A percentile compares a stretch with the other conserved stretches of the same genome.
Evolutionary conservation across 2,113 vertebrate species (phyloP).

Genomic region (Urocynchramus pylzowi): DNA sequence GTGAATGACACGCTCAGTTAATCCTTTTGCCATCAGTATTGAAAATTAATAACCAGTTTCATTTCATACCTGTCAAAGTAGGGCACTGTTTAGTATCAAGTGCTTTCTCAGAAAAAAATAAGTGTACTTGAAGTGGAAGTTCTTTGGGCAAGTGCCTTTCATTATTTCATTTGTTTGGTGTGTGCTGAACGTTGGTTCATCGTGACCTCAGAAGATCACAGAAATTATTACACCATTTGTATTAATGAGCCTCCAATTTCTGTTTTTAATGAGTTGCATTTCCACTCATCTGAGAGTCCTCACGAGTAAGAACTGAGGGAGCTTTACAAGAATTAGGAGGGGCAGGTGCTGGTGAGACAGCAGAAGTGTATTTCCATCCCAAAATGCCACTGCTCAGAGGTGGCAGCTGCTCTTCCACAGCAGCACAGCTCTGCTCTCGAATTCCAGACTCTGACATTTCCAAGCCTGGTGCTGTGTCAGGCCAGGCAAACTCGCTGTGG

Average conservation of each 20-base stretch:
- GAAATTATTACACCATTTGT: background rate
- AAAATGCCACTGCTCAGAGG: background rate
- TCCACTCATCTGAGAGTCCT: background rate
- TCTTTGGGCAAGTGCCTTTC: background rate
- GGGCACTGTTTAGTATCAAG: background rate
- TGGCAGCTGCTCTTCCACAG: background rate
- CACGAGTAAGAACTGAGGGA: background rate
- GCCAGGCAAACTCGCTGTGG: background rate
- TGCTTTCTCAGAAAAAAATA: background rate
- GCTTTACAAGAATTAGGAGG: background rate
- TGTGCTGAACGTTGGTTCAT: background rate
- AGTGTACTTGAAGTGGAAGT: background rate
- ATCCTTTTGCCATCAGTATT: background rate
- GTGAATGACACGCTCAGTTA: background rate
- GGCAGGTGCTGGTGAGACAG: background rate
- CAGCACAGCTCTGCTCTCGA: background rate
- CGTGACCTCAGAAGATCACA: background rate
- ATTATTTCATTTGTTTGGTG: background rate
- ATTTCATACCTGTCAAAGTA: background rate
- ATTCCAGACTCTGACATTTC: background rate
- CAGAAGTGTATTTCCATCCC: background rate
- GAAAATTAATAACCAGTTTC: slow-evolving; percentile 19
- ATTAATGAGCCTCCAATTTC: background rate
- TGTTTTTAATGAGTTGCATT: background rate
- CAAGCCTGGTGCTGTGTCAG: background rate